These are phyloP conservation scores for Sciurus vulgaris DNA, from an alignment of 2,797 vertebrate species.

Conservation along the genomic window DNA sequence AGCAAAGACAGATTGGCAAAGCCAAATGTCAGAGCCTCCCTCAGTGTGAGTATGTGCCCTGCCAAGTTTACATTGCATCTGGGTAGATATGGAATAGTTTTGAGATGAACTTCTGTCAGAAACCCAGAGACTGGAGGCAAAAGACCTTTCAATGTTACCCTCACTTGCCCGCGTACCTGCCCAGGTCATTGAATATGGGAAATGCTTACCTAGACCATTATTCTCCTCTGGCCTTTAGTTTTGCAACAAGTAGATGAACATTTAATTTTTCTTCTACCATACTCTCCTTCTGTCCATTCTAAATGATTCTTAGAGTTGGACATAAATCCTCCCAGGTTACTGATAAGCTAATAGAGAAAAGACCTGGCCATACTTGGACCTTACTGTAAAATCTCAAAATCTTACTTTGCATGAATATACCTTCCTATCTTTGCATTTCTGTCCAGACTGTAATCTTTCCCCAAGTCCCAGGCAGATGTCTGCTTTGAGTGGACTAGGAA, in stretches of 20 bases:
- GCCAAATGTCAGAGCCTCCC: background rate
- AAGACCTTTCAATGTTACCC: background rate
- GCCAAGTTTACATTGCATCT: background rate
- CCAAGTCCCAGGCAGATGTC: background rate
- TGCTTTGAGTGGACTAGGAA: background rate
- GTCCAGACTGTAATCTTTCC: background rate
- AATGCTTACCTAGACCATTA: background rate
- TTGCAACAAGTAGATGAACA: background rate
- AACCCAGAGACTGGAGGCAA: background rate
- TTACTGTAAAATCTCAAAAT: background rate
- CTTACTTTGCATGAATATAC: background rate
- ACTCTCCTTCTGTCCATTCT: background rate
- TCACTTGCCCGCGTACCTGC: accelerated
- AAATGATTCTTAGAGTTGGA: background rate
- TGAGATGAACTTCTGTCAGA: background rate
- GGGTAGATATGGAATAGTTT: background rate
- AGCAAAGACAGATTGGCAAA: background rate
- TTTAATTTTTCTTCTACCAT: background rate
- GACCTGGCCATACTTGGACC: background rate
- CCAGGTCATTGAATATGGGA: background rate
- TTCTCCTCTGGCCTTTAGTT: background rate
- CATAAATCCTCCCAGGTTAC: background rate
- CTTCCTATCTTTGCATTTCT: background rate
- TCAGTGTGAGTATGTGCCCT: background rate
- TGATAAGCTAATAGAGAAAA: background rate